Conservation (phyloP, 92 coral and sea anemone species). For the Palythoa heliodiscus region DNA sequence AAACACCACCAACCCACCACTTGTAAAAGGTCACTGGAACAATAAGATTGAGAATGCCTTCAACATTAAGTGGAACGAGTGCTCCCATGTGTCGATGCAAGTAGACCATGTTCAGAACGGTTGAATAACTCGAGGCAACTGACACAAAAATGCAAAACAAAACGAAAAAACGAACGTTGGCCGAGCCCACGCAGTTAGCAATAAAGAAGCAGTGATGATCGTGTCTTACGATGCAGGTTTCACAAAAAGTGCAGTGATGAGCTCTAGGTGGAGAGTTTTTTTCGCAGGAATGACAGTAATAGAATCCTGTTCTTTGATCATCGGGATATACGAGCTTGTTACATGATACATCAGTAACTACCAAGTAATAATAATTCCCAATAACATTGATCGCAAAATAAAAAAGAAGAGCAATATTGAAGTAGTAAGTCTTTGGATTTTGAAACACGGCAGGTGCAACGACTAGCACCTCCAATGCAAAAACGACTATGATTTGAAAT, state of each 20-base stretch:
- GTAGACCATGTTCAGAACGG: constrained; percentile 64
- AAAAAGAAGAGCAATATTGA: constrained; percentile 48
- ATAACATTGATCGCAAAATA: constrained; percentile 58
- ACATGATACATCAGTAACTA: constrained; percentile 70
- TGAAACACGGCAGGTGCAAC: constrained; percentile 67
- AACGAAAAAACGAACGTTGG: constrained; percentile 72
- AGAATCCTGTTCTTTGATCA: constrained; percentile 62
- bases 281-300: constrained; percentile 82
- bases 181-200: constrained; percentile 77
- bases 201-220: constrained; percentile 87
- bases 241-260: constrained; percentile 78
- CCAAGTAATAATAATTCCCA: constrained; percentile 65
- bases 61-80: constrained; percentile 72
- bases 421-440: constrained; percentile 32
- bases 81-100: constrained; percentile 60
- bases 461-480: constrained; percentile 54
- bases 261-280: constrained; percentile 88
- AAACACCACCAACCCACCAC: constrained; percentile 69
- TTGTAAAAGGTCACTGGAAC: constrained; percentile 78
- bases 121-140: constrained; percentile 53
- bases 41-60: constrained; percentile 65
- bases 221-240: constrained; percentile 68
- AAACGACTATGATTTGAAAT: constrained; percentile 13
- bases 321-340: constrained; percentile 42
- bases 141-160: constrained; percentile 63